Evolutionary conservation across 2,113 vertebrate genomes (phyloP).

Genomic region (Buteo buteo): DNA sequence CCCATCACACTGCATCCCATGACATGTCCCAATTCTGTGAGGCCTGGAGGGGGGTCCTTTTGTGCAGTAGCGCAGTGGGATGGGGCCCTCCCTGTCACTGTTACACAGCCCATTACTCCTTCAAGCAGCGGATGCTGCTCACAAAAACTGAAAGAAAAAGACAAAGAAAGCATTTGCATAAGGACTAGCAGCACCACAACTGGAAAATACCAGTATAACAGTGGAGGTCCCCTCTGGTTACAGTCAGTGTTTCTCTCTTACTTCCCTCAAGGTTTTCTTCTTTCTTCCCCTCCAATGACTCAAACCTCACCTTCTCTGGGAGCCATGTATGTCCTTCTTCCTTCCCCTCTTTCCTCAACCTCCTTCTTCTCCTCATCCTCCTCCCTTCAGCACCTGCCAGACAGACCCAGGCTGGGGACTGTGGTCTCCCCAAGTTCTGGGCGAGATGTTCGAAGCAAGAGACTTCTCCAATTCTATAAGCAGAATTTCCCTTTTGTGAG

Average conservation of each 20-base stretch:
- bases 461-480: neutral
- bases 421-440: neutral
- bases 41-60: neutral
- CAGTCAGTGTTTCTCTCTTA: neutral
- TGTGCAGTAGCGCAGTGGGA: neutral
- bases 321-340: neutral
- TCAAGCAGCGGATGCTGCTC: neutral
- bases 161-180: neutral
- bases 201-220: neutral
- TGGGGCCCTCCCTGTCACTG: neutral
- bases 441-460: rapidly evolving
- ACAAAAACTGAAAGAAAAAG: neutral
- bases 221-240: neutral
- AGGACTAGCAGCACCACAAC: neutral
- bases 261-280: neutral
- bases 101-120: neutral
- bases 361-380: neutral
- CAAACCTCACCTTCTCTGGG: neutral
- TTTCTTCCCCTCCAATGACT: neutral
- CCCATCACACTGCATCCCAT: neutral
- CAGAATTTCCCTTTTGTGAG: neutral
- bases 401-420: neutral
- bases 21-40: neutral
- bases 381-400: neutral
- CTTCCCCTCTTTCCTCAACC: neutral